Base-by-base conservation (phyloP, 1,140 invertebrate species). In the Drosophila pseudoobscura region DNA sequence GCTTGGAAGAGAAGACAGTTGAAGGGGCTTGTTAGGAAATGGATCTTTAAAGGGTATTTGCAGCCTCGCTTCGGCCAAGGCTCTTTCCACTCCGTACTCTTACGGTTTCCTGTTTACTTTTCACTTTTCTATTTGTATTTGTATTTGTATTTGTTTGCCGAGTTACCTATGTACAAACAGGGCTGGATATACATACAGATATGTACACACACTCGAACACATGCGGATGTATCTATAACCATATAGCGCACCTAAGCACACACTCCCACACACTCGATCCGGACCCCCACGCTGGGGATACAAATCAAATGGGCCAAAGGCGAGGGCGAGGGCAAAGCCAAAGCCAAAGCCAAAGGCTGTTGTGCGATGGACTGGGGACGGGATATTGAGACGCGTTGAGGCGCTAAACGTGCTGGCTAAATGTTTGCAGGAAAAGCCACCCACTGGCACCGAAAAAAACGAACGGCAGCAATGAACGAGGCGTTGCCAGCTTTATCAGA, bases 271-370 rank as follows among this genome's bases (percentile, higher is more conserved):
- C 49, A 50, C n/a, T 24, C 58, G 24, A 5, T 11, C 24, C 45
- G 26, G 57, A 50, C 24, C 29, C 54, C n/a, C 24, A 11, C 2
- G 46, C 41, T 8, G 44, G 9, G 9, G 57, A 76, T 68, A 82
- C 78, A 82, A 82, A 83, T 82, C 74, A 78, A 83, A 82, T 55
- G 75, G 58, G 65, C 63, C 75, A 74, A 74, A 29, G 63, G 50
- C 29, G 1, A 20, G 1, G 20, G 20, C 20, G 1, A 20, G 1
- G 20, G 20, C 20, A 20, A 20, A 1, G 20, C 1, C 20, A 74
- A 74, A 29, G 63, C 41, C 20, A 20, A 20, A 1, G 20, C 1
- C 20, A 20, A 20, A 20, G 20, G 20, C 20, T 31, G 31, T 9
- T 31, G 31, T 9, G 59, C n/a, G 43, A 26, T 26, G 39, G 49